A percentile compares a stretch with the other conserved stretches of the same genome.
Evolutionary conservation across 2,888 invertebrate species (phyloP).

Genomic region (Aleiodes testaceus): DNA sequence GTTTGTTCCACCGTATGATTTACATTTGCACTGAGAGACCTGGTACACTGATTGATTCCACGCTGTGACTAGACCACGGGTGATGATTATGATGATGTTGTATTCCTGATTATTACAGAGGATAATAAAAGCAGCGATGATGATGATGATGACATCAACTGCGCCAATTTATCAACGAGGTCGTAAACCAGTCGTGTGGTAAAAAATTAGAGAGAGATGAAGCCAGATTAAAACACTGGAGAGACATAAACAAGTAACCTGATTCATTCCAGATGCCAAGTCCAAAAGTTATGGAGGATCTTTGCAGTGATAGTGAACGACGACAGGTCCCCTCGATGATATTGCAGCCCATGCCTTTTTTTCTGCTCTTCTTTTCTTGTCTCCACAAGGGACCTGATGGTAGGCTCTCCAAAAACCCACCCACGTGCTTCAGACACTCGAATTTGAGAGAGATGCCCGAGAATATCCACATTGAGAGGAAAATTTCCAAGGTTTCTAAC

Average conservation of each 20-base stretch:
- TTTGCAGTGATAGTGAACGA: conserved; percentile 41
- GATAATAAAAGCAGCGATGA: conserved; percentile 27
- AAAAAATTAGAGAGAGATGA: conserved; percentile 20
- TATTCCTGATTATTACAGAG: conserved; percentile 48
- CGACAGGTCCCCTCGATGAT: conserved; percentile 30
- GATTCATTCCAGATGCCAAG: conserved; percentile 58
- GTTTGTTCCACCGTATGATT: conserved; percentile 50
- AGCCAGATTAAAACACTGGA: conserved; percentile 24
- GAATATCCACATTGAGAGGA: background rate
- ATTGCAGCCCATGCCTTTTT: background rate
- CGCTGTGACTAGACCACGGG: conserved; percentile 39
- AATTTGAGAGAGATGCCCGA: background rate
- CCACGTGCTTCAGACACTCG: background rate
- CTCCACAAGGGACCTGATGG: conserved; percentile 1
- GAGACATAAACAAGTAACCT: conserved; percentile 38
- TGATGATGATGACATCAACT: conserved; percentile 49
- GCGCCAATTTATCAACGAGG: conserved; percentile 40
- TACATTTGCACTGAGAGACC: conserved; percentile 47
- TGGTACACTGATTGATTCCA: conserved; percentile 34
- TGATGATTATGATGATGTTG: conserved; percentile 38
- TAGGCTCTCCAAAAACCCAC: background rate
- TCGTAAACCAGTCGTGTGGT: conserved; percentile 27
- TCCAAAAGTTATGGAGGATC: conserved; percentile 53
- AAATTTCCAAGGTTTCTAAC: conserved; percentile 32
- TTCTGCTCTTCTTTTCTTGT: conserved; percentile 28